Conservation (phyloP, 1,140 invertebrate genomes). For the Meloidogyne floridensis region DNA sequence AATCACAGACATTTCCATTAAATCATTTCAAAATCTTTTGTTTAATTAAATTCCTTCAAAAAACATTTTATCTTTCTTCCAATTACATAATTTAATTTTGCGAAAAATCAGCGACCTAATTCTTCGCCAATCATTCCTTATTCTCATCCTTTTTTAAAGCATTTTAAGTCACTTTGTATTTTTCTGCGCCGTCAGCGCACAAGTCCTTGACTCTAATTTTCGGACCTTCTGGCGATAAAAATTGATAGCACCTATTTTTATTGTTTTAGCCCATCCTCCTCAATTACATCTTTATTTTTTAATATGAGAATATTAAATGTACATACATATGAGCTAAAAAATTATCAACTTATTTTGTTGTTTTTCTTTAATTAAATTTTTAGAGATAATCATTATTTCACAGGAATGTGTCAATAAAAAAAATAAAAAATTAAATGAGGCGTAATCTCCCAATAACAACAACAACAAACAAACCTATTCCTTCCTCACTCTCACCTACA, state of each 20-base stretch:
- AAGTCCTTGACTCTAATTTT: conserved; percentile 2
- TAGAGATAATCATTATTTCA: background rate
- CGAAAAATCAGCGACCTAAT: background rate
- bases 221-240: background rate
- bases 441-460: background rate
- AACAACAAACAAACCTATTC: background rate
- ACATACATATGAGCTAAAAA: too few relatives aligned
- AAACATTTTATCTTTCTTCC: background rate
- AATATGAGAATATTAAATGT: background rate
- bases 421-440: background rate
- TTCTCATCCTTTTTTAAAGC: background rate
- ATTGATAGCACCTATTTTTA: background rate
- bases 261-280: background rate
- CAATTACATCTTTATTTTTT: conserved; percentile 1
- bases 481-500: background rate
- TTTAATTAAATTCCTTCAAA: background rate
- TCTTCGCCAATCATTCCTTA: background rate
- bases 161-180: background rate
- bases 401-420: background rate
- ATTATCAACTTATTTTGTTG: too few relatives aligned
- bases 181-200: background rate
- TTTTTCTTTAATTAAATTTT: background rate
- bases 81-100: background rate
- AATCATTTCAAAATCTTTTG: background rate
- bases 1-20: too few relatives aligned